These are phyloP conservation scores for Microtus montanus DNA, from an alignment of 2,113 vertebrate species.

Conservation along the genomic window DNA sequence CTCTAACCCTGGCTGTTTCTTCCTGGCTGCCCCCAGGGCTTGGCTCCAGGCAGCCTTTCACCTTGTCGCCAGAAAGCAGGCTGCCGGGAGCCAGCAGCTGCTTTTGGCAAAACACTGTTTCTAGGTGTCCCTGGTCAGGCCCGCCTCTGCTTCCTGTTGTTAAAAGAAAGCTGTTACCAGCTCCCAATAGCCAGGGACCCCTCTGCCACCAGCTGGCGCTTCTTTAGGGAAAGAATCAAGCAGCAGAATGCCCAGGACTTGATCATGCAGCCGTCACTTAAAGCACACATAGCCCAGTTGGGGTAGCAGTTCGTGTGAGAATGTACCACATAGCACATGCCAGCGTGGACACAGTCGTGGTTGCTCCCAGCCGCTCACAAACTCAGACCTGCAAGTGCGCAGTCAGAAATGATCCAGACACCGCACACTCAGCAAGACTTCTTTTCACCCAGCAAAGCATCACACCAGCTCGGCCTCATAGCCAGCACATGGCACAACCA, in stretches of 20 bases:
- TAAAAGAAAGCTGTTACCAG: not conserved
- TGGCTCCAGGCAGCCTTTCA: not conserved
- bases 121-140: fast-evolving
- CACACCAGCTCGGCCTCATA: not conserved
- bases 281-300: fast-evolving
- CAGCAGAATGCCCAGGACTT: not conserved
- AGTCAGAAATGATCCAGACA: too few species aligned
- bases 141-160: not conserved
- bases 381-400: not conserved
- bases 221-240: not conserved
- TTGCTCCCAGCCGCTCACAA: not conserved
- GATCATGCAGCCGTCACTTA: too few species aligned
- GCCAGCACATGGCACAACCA: not conserved
- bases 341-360: not conserved
- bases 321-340: not conserved
- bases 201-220: not conserved
- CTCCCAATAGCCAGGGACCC: not conserved
- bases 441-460: too few species aligned
- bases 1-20: not conserved
- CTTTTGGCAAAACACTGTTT: not conserved
- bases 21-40: not conserved
- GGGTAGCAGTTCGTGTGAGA: fast-evolving
- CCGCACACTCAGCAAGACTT: too few species aligned
- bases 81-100: not conserved
- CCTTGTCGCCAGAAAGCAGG: not conserved